These are phyloP conservation scores for Siderastrea siderea DNA, from an alignment of 92 coral and sea anemone species.

Conservation along the genomic window DNA sequence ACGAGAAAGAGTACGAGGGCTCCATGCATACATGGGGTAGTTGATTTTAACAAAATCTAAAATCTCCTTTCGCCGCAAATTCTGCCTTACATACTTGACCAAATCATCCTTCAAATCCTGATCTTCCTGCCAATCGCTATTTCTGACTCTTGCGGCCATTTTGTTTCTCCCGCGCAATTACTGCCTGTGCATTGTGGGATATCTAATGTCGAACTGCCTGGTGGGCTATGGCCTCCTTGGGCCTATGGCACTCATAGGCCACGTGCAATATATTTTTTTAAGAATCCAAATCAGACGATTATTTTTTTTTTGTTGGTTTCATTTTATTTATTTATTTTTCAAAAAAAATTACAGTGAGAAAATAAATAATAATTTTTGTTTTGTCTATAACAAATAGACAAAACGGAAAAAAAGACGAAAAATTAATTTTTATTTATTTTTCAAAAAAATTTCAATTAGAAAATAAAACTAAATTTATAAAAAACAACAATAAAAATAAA, in stretches of 20 bases:
- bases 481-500: too few relatives aligned
- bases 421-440: too few relatives aligned
- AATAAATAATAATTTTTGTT: too few relatives aligned
- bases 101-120: slow-evolving; percentile 61
- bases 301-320: neutral
- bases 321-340: neutral
- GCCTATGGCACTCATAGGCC: slow-evolving; percentile 62
- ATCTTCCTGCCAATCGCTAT: slow-evolving; percentile 71
- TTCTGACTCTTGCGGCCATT: slow-evolving; percentile 70
- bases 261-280: slow-evolving; percentile 15
- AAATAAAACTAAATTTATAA: too few relatives aligned
- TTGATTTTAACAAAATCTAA: slow-evolving; percentile 66
- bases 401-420: too few relatives aligned
- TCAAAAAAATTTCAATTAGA: too few relatives aligned
- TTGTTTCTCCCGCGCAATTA: slow-evolving; percentile 38
- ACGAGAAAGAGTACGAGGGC: slow-evolving; percentile 70
- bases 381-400: too few relatives aligned
- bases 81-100: slow-evolving; percentile 54
- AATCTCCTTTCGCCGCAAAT: slow-evolving; percentile 65
- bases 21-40: slow-evolving; percentile 76
- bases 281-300: neutral
- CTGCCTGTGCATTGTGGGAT: slow-evolving; percentile 43
- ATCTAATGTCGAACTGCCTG: slow-evolving; percentile 32
- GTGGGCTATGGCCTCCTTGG: too few relatives aligned
- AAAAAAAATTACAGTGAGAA: neutral